These are phyloP conservation scores for Chelonia mydas DNA, from an alignment of 2,797 vertebrate species.

Conservation along the genomic window DNA sequence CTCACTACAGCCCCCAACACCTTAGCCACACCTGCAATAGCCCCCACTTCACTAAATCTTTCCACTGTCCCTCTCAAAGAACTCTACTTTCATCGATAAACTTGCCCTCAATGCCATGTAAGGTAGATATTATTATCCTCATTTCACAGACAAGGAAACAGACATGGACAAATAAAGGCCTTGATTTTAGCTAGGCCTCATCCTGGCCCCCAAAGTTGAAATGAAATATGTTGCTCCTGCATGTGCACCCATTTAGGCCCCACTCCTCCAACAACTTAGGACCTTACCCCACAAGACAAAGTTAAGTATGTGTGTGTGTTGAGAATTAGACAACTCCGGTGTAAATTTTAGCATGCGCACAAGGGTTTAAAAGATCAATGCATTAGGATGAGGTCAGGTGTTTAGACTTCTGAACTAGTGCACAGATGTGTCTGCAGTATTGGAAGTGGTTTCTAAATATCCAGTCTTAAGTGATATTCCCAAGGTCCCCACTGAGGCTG, in stretches of 20 bases:
- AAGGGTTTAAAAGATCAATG: neutral
- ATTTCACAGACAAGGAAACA: neutral
- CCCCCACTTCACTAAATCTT: neutral
- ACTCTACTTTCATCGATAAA: neutral
- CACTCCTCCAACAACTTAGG: neutral
- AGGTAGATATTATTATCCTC: neutral
- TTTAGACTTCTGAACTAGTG: neutral
- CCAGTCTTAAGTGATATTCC: neutral
- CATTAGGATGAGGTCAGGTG: neutral
- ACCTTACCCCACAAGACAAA: neutral
- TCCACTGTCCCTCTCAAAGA: neutral
- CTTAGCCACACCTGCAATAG: neutral
- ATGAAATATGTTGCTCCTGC: neutral
- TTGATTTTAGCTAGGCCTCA: neutral
- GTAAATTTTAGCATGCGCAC: neutral
- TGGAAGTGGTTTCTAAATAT: neutral
- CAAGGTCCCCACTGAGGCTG: neutral
- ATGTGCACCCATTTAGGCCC: neutral
- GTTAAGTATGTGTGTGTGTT: neutral
- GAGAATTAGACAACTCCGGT: neutral
- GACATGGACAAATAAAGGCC: neutral
- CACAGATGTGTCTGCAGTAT: neutral
- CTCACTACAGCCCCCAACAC: neutral
- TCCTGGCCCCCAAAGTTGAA: neutral
- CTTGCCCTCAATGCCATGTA: fast-evolving